A percentile compares a stretch with the other conserved stretches of the same genome.
These are phyloP conservation scores for Xylophagus ater DNA, from an alignment of 2,888 invertebrate species.

Conservation along the genomic window DNA sequence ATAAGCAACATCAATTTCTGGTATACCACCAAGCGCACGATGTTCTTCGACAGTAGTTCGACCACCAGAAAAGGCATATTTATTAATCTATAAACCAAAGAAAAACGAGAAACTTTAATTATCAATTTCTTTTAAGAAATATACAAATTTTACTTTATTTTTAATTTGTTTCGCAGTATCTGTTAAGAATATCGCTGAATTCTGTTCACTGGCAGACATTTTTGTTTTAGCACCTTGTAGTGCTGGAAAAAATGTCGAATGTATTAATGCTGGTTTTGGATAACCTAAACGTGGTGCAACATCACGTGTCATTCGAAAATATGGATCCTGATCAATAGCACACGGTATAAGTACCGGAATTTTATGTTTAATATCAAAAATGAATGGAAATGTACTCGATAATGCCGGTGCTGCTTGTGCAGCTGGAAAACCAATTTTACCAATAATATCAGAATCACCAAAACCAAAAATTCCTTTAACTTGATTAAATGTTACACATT, in stretches of 20 bases:
- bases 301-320: constrained; percentile 97
- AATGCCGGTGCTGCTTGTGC: constrained; percentile 93
- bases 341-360: constrained; percentile 75
- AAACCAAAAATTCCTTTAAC: constrained; percentile 98
- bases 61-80: constrained; percentile 97
- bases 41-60: constrained; percentile 90
- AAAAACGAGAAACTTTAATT: constrained; percentile 6
- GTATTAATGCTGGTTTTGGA: constrained; percentile 78
- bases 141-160: constrained; percentile 59
- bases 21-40: constrained; percentile 80
- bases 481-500: constrained; percentile 93
- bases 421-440: constrained; percentile 94
- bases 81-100: constrained; percentile 54
- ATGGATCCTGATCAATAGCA: constrained; percentile 99
- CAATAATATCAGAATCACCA: constrained; percentile 88
- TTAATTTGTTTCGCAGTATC: constrained; percentile 94
- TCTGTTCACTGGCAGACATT: constrained; percentile 94
- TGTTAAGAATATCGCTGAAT: constrained; percentile 88
- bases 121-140: background rate
- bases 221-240: constrained; percentile 95
- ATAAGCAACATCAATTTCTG: constrained; percentile 89
- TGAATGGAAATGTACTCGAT: constrained; percentile 79
- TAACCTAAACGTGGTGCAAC: constrained; percentile 86
- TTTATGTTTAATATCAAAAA: constrained; percentile 70
- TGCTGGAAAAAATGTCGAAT: constrained; percentile 84